A percentile compares a stretch with the other conserved stretches of the same genome.
phyloP scores from a whole-genome alignment of 2,888 invertebrate species.

The Erebia ligea region DNA sequence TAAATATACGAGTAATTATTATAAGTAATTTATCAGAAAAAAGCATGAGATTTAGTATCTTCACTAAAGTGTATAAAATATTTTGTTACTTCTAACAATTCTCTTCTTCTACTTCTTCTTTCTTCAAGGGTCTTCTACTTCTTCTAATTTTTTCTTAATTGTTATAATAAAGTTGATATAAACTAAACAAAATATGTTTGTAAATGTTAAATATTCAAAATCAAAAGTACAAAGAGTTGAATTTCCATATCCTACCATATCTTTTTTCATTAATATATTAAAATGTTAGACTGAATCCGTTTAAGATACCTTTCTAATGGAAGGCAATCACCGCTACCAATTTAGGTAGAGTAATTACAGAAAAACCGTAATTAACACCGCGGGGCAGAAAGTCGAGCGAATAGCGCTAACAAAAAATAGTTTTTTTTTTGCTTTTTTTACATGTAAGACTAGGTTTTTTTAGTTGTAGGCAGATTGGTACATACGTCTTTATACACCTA shows the following conservation, averaged over 20 bases:
- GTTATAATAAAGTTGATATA: too few species aligned
- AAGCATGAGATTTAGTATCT: too few species aligned
- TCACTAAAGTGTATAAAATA: too few species aligned
- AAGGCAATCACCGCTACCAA: constrained; percentile 35
- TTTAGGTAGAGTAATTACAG: constrained; percentile 39
- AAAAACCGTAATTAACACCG: constrained; percentile 40
- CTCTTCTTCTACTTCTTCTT: too few species aligned
- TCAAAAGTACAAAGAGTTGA: not conserved
- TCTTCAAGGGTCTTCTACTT: too few species aligned
- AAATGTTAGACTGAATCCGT: constrained; percentile 20
- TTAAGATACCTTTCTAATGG: constrained; percentile 34
- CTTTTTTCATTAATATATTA: not conserved
- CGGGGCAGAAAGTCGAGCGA: constrained; percentile 40
- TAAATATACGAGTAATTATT: too few species aligned
- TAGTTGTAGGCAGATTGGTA: not conserved
- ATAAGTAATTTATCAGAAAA: not conserved
- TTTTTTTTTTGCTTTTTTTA: constrained; percentile 1
- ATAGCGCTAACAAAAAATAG: constrained; percentile 18
- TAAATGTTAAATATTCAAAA: not conserved
- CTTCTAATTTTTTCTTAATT: not conserved
- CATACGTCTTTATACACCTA: not conserved
- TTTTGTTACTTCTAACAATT: too few species aligned
- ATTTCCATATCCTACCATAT: not conserved
- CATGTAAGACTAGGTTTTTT: not conserved
- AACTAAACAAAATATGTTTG: too few species aligned